phyloP scores from a whole-genome alignment of 2,113 vertebrate genomes.

The Ellobius talpinus region DNA sequence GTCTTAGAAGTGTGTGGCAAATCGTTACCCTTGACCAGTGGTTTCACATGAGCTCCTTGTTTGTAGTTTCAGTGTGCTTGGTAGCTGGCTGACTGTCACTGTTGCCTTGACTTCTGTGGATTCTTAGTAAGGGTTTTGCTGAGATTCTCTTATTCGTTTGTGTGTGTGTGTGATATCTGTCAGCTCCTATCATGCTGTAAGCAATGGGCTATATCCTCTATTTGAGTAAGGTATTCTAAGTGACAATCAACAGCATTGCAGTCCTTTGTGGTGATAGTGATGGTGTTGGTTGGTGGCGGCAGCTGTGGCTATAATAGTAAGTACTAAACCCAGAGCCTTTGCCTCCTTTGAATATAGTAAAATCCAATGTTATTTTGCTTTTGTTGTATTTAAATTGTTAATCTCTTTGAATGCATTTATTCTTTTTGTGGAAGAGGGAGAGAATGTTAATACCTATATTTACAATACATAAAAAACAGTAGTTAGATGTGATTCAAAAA shows the following conservation, averaged over 20 bases:
- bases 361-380: conserved; percentile 42
- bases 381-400: conserved; percentile 55
- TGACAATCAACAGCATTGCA: conserved; percentile 4
- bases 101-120: neutral
- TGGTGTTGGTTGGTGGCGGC: no score
- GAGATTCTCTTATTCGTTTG: neutral
- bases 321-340: neutral
- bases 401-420: conserved; percentile 10
- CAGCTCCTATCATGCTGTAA: neutral
- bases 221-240: conserved; percentile 1
- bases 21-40: neutral
- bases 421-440: neutral
- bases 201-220: neutral
- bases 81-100: neutral
- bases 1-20: neutral
- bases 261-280: neutral
- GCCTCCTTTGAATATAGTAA: neutral
- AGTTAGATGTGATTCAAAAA: neutral
- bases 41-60: neutral
- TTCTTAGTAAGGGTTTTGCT: conserved; percentile 48
- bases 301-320: fast-evolving
- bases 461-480: neutral
- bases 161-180: conserved; percentile 21
- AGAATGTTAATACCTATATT: conserved; percentile 10
- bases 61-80: neutral